Conservation (phyloP, 1,140 invertebrate species). For the Agrypnia vestita region DNA sequence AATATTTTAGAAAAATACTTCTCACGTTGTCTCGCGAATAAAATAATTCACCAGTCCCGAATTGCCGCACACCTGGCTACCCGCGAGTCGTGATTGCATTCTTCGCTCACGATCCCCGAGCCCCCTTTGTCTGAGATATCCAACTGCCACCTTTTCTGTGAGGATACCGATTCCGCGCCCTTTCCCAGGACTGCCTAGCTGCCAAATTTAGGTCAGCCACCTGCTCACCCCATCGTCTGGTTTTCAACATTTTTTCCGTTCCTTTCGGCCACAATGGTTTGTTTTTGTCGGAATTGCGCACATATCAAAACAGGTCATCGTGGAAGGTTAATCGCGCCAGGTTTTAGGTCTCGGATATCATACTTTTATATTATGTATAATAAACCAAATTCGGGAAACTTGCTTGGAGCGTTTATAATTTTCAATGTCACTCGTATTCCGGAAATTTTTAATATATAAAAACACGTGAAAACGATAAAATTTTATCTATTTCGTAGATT, state of each 20-base stretch:
- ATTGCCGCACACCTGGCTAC: conserved; percentile 22
- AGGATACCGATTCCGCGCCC: neutral
- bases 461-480: too few species aligned
- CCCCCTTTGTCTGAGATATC: conserved; percentile 17
- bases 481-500: too few species aligned
- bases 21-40: conserved; percentile 29
- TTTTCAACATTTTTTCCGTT: conserved; percentile 15
- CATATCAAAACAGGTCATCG: conserved; percentile 32
- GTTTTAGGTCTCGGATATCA: neutral
- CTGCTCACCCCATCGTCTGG: conserved; percentile 23
- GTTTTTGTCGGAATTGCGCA: conserved; percentile 17
- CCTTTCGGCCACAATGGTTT: conserved; percentile 30
- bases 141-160: conserved; percentile 25
- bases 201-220: conserved; percentile 41
- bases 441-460: too few species aligned
- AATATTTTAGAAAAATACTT: neutral
- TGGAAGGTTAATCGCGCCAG: conserved; percentile 23
- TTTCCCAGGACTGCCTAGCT: conserved; percentile 38
- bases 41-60: conserved; percentile 4
- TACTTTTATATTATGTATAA: neutral
- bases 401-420: too few species aligned
- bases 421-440: too few species aligned
- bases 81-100: neutral
- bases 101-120: conserved; percentile 18
- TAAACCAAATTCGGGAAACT: too few species aligned